phyloP scores from a whole-genome alignment of 30 jellyfish, hydroid and myxozoan genomes.

The Aurelia aurita region DNA sequence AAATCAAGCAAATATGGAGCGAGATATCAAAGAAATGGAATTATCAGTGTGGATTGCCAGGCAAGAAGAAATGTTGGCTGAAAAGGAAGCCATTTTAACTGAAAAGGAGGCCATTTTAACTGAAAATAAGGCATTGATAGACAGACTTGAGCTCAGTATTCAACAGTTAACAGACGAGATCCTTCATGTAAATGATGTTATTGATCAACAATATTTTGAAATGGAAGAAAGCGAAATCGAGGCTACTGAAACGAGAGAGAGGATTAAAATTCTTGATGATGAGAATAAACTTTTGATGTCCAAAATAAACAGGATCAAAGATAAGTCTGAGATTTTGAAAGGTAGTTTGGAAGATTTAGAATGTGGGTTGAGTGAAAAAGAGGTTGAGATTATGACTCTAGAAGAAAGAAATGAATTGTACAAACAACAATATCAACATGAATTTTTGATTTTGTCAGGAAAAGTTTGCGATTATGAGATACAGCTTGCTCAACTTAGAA shows the following conservation, averaged over 20 bases:
- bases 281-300: slow-evolving; percentile 11
- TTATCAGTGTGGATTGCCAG: slow-evolving; percentile 21
- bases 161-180: slow-evolving; percentile 60
- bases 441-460: neutral
- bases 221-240: slow-evolving; percentile 3
- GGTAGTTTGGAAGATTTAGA: slow-evolving; percentile 18
- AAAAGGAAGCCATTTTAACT: slow-evolving; percentile 3
- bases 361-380: slow-evolving; percentile 9
- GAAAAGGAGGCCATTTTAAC: slow-evolving; percentile 26
- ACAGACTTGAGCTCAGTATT: slow-evolving; percentile 4
- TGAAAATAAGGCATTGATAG: slow-evolving; percentile 38
- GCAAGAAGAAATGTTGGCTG: slow-evolving; percentile 25
- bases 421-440: neutral
- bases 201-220: slow-evolving; percentile 33
- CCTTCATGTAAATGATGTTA: slow-evolving; percentile 28
- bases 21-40: slow-evolving; percentile 47
- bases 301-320: neutral
- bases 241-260: neutral
- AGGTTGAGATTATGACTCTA: neutral
- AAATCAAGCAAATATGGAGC: slow-evolving; percentile 33
- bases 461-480: neutral
- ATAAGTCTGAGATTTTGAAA: slow-evolving; percentile 20
- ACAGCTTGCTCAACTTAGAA: neutral
- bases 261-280: neutral
- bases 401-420: neutral